Conservation (phyloP, 37 sponge, comb jelly and placozoan genomes). For the Crambe crambe region DNA sequence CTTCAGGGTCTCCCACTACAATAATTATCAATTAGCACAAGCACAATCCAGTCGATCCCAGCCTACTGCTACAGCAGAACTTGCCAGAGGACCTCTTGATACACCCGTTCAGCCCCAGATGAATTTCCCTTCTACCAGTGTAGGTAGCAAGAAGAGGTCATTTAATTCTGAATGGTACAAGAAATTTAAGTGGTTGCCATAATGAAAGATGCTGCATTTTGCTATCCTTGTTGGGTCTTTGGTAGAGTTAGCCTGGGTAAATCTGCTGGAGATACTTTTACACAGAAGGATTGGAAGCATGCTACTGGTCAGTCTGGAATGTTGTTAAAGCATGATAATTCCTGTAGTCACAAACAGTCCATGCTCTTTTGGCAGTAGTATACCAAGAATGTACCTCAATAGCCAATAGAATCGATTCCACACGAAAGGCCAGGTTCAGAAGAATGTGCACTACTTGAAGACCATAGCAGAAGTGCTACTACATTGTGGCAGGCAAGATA, state of each 20-base stretch:
- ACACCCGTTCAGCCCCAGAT: background rate
- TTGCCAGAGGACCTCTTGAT: background rate
- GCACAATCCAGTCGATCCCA: background rate
- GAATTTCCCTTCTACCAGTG: conserved; percentile 29
- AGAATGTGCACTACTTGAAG: conserved; percentile 27
- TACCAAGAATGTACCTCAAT: conserved; percentile 2
- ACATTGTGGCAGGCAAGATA: conserved; percentile 39
- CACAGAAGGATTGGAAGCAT: conserved; percentile 35
- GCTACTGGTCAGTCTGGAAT: conserved; percentile 39
- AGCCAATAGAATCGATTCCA: background rate
- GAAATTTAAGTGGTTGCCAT: conserved; percentile 25
- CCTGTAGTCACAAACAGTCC: conserved; percentile 25
- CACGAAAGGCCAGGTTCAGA: background rate
- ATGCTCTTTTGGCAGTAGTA: conserved; percentile 16
- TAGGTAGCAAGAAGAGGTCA: conserved; percentile 11
- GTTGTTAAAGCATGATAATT: conserved; percentile 16
- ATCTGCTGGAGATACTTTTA: conserved; percentile 28
- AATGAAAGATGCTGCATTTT: conserved; percentile 47
- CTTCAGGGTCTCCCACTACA: conserved; percentile 3
- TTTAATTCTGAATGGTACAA: conserved; percentile 42
- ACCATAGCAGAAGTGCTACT: conserved; percentile 36
- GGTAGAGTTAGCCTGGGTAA: conserved; percentile 1
- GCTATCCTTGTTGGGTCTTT: conserved; percentile 50
- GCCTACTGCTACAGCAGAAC: background rate
- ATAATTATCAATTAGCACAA: background rate